Conservation (phyloP, 92 coral and sea anemone species). For the Porites rus region DNA sequence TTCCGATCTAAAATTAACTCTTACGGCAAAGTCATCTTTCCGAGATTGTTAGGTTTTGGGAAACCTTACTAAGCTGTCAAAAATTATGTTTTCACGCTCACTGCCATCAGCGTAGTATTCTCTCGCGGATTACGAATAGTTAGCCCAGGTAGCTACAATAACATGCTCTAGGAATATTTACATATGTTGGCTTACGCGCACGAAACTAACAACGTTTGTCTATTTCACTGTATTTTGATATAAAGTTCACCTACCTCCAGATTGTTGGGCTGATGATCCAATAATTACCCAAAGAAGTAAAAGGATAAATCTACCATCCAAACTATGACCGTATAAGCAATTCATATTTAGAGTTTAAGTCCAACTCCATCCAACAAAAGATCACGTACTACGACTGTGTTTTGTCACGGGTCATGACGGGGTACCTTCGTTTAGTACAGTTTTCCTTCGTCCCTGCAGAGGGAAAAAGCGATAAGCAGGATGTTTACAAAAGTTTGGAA, state of each 20-base stretch:
- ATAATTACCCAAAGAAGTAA: slow-evolving; percentile 20
- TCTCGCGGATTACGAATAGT: neutral
- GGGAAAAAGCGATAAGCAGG: slow-evolving; percentile 24
- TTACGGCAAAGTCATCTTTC: neutral
- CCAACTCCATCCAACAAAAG: slow-evolving; percentile 8
- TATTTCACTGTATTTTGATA: neutral
- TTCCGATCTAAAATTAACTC: neutral
- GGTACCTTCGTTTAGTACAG: slow-evolving; percentile 13
- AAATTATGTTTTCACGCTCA: neutral
- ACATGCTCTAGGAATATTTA: too few relatives aligned
- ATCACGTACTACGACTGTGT: neutral
- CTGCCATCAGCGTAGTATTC: neutral
- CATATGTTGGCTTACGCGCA: neutral
- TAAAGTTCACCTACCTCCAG: slow-evolving; percentile 34
- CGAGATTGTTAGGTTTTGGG: neutral
- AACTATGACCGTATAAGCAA: neutral
- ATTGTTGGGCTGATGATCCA: slow-evolving; percentile 23
- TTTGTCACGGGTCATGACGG: neutral
- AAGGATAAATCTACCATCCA: neutral
- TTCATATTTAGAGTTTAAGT: neutral
- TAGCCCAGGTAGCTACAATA: too few relatives aligned
- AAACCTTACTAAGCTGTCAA: neutral
- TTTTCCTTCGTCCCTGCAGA: slow-evolving; percentile 1
- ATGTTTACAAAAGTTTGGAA: slow-evolving; percentile 15
- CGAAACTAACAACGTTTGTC: slow-evolving; percentile 12